Conservation (phyloP, 2,113 vertebrate species). For the Siniperca chuatsi region DNA sequence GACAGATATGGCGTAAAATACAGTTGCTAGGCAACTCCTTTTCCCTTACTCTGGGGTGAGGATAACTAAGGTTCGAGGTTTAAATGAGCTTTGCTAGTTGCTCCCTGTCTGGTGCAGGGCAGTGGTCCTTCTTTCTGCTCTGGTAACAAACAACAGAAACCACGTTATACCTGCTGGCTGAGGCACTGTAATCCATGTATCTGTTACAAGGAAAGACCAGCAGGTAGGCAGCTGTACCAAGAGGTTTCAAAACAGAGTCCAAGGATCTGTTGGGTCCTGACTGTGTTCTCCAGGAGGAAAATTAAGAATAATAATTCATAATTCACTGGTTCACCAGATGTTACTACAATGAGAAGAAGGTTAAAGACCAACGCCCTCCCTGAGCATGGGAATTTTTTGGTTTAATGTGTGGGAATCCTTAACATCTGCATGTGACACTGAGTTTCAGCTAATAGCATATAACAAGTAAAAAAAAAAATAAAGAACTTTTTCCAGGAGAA, state of each 20-base stretch:
- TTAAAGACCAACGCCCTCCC: neutral
- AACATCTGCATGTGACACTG: neutral
- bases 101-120: conserved; percentile 4
- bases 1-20: conserved; percentile 10
- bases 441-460: neutral
- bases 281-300: no score
- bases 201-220: conserved; percentile 1
- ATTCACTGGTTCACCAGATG: neutral
- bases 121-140: neutral
- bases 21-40: conserved; percentile 73
- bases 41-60: conserved; percentile 19
- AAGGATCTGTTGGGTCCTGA: neutral
- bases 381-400: neutral
- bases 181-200: conserved; percentile 37
- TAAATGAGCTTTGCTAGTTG: conserved; percentile 7
- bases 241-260: neutral
- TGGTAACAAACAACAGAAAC: conserved; percentile 51
- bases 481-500: neutral
- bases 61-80: conserved; percentile 31
- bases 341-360: neutral
- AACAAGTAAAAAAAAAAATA: neutral
- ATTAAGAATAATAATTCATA: neutral
- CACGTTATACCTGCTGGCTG: conserved; percentile 56
- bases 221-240: conserved; percentile 17
- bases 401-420: neutral